A percentile compares a stretch with the other conserved stretches of the same genome.
These are phyloP conservation scores for Oconnorella tubifera DNA, from an alignment of 2,888 invertebrate genomes.

Conservation along the genomic window DNA sequence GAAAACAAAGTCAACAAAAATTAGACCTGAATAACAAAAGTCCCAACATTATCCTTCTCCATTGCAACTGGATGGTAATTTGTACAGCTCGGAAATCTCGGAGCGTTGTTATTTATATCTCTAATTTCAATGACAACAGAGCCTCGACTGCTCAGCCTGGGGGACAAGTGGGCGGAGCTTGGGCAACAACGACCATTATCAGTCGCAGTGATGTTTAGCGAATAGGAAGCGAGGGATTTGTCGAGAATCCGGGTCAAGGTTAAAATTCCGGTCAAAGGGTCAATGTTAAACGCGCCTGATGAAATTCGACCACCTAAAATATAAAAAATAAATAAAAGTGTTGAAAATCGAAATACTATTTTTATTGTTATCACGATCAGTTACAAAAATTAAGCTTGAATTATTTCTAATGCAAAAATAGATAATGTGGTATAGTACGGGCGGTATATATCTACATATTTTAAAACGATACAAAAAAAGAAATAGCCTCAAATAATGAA, in stretches of 20 bases:
- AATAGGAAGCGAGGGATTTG: constrained; percentile 65
- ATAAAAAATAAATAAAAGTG: background rate
- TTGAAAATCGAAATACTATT: constrained; percentile 1
- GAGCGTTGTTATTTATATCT: constrained; percentile 95
- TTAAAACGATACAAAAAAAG: too few species aligned
- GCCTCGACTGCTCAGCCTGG: constrained; percentile 69
- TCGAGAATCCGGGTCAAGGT: constrained; percentile 42
- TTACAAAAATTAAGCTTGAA: too few species aligned
- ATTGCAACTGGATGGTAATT: constrained; percentile 74
- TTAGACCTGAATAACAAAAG: constrained; percentile 32
- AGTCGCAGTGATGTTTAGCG: constrained; percentile 91
- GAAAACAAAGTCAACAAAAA: too few species aligned
- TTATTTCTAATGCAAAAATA: too few species aligned
- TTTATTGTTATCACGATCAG: background rate
- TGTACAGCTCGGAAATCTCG: constrained; percentile 87
- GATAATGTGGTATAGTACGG: too few species aligned
- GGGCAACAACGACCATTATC: constrained; percentile 97
- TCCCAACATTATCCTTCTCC: constrained; percentile 35
- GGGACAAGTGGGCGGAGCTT: constrained; percentile 83
- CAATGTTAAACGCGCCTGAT: constrained; percentile 45
- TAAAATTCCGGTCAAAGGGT: constrained; percentile 52
- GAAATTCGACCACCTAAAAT: constrained; percentile 22
- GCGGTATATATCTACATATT: too few species aligned
- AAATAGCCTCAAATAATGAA: too few species aligned
- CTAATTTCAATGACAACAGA: constrained; percentile 94